phyloP scores from a whole-genome alignment of 1,140 invertebrate species.

The Lerema accius region DNA sequence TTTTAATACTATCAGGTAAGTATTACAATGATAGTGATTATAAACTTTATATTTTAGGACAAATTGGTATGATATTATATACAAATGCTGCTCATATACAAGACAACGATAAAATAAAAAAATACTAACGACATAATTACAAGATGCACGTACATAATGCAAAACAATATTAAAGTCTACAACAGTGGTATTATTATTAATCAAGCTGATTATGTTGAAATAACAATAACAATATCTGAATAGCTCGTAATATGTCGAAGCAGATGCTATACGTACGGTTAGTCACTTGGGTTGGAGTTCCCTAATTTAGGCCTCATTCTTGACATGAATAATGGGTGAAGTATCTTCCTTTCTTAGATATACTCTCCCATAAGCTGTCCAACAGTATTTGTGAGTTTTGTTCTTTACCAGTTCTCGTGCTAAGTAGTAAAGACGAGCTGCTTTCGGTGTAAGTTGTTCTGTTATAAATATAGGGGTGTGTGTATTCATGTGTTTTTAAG shows the following conservation, averaged over 20 bases:
- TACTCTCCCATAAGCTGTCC: constrained; percentile 10
- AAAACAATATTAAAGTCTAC: too few relatives aligned
- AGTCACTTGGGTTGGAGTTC: background rate
- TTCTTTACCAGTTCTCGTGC: constrained; percentile 31
- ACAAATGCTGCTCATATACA: too few relatives aligned
- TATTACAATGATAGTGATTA: background rate
- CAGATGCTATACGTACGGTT: background rate
- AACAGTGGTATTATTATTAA: too few relatives aligned
- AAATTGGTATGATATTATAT: too few relatives aligned
- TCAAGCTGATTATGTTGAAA: background rate
- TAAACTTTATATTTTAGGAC: background rate
- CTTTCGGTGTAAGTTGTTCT: constrained; percentile 38
- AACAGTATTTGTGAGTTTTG: constrained; percentile 33
- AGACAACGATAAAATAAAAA: too few relatives aligned
- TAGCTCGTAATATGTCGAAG: background rate
- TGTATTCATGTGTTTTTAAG: background rate
- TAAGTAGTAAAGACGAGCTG: constrained; percentile 24
- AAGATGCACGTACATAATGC: too few relatives aligned
- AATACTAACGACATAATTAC: too few relatives aligned
- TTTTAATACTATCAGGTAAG: background rate
- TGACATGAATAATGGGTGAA: background rate
- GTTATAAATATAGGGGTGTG: constrained; percentile 10
- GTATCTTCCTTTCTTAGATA: background rate
- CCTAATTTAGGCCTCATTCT: background rate
- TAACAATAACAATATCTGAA: background rate